Conservation (phyloP, 2,797 vertebrate species). For the Gallinago nigripennis region DNA sequence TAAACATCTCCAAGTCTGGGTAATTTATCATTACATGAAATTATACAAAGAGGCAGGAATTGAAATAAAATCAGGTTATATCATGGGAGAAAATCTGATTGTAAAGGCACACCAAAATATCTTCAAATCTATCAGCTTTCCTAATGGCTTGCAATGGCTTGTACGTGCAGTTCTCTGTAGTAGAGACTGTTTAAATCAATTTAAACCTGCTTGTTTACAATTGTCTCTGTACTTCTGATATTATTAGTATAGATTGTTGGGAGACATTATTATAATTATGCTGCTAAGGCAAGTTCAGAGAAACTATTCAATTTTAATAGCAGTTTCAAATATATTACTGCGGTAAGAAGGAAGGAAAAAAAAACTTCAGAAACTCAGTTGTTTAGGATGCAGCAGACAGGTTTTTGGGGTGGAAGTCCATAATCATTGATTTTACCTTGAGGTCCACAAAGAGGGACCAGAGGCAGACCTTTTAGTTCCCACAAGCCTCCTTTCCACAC, state of each 20-base stretch:
- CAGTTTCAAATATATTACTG: not conserved
- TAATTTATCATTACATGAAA: conserved; percentile 12
- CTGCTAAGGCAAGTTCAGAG: not conserved
- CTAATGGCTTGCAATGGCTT: not conserved
- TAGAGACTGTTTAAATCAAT: not conserved
- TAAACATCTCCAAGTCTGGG: not conserved
- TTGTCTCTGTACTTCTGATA: not conserved
- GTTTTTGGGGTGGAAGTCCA: not conserved
- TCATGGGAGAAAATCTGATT: not conserved
- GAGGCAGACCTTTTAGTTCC: not conserved
- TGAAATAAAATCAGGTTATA: conserved; percentile 2
- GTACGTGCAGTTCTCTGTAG: not conserved
- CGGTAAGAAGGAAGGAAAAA: not conserved
- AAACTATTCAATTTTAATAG: not conserved
- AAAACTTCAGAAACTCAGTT: not conserved
- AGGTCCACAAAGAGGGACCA: not conserved
- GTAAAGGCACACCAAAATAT: not conserved
- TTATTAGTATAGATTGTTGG: not conserved
- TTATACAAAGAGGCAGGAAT: not conserved
- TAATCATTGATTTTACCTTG: not conserved
- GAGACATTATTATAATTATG: not conserved
- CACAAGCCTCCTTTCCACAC: not conserved
- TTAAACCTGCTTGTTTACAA: not conserved
- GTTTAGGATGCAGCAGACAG: not conserved
- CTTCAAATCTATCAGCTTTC: not conserved